Evolutionary conservation across 2,888 invertebrate genomes (phyloP), one percentile per base, ranked within the genome.

Genomic region (Apodemia duryi): DNA sequence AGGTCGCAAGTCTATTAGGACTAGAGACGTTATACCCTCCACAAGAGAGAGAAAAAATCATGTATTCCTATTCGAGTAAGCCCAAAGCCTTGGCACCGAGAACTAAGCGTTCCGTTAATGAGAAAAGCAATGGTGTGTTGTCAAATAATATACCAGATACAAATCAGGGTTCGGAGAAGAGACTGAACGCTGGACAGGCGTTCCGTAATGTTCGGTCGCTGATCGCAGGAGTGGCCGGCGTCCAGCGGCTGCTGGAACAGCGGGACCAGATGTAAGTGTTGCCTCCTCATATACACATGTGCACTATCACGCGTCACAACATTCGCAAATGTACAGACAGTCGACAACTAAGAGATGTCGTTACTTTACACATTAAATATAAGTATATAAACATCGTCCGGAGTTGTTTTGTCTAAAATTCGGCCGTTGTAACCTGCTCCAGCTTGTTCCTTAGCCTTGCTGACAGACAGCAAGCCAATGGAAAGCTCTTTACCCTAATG

Each of bases 51-150:
- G 80, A 82, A 65, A 77, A 80, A 70, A 83, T 93, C 73, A 84
- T 95, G 69, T 95, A 95, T 78, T 94, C 95, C 57, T 95, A 94
- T 79, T 92, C 94, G 43, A 95, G 95, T 79, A 92, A 92, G 73
- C 95, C 95, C 3, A 86, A 93, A 72, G 92, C 93, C 49, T 83
- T 94, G 51, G 78, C 81, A 21, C 72, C 80, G 29, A 79, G 84
- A 4, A 54, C 72, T 41, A 78, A 75, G 65, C 80, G 81, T 1
- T 73, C 77, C 1, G 63, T 72, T 6, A 64, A 68, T 2, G 79
- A 75, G 60, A 76, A 70, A 62, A 76, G 75, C 41, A 72, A 72
- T 4, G 71, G 71, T 52, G 69, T n/a, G 5, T 46, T 46, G 46
- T 4, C 46, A 46, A 46, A 13, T 46, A 46, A 65, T 6, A 64